Conservation (phyloP, 2,797 vertebrate species). For the Garrulus glandarius region DNA sequence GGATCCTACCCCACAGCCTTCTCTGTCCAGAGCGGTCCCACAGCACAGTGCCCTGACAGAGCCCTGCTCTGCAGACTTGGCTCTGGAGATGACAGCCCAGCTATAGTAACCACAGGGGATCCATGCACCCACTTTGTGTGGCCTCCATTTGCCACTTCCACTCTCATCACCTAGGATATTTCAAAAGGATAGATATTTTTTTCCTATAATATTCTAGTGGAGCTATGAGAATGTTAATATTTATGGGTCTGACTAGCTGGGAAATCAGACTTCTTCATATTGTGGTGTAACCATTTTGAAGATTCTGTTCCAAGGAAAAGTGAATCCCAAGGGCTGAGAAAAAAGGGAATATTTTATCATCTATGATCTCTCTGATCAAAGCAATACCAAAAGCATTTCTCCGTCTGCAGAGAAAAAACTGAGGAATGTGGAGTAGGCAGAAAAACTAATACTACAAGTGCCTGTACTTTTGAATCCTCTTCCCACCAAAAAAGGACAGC, state of each 20-base stretch:
- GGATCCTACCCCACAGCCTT: background rate
- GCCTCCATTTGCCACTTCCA: background rate
- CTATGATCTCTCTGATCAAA: constrained; percentile 15
- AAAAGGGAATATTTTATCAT: constrained; percentile 55
- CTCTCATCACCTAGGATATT: background rate
- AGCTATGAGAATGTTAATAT: constrained; percentile 13
- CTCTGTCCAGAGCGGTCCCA: background rate
- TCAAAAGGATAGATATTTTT: background rate
- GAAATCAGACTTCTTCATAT: constrained; percentile 19
- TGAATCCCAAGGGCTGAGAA: constrained; percentile 26
- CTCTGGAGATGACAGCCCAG: background rate
- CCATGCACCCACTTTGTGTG: background rate
- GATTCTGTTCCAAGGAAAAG: constrained; percentile 28
- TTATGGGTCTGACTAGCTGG: constrained; percentile 24
- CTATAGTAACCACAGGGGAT: background rate
- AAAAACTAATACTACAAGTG: background rate
- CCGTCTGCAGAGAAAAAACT: background rate
- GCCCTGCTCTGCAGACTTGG: background rate
- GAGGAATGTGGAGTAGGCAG: constrained; percentile 6
- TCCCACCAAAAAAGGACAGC: background rate
- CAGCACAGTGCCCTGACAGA: background rate
- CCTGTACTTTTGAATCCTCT: background rate
- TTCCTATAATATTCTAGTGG: background rate
- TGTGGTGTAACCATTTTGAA: background rate
- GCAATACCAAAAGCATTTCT: constrained; percentile 27